Percentiles rank a stretch among this genome's conserved stretches.
These are phyloP conservation scores for Aphelenchoides besseyi DNA, from an alignment of 1,140 invertebrate species.

Conservation along the genomic window DNA sequence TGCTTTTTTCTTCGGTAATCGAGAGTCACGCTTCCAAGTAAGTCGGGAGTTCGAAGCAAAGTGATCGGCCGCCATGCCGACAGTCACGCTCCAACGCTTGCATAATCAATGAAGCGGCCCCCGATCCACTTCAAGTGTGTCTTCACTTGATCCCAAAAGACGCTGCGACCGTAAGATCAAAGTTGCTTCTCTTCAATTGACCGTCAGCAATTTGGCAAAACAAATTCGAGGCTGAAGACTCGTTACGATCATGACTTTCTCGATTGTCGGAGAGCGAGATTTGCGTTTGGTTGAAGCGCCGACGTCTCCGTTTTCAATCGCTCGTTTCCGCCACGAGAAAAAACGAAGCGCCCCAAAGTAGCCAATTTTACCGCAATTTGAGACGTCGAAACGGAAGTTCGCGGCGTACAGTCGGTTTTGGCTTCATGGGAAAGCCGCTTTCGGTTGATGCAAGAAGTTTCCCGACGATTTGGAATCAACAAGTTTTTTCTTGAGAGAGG, in stretches of 20 bases:
- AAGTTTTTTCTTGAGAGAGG: too few species aligned
- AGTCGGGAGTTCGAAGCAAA: too few species aligned
- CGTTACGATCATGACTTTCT: neutral
- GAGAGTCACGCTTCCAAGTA: neutral
- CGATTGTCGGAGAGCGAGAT: too few species aligned
- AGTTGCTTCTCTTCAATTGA: too few species aligned
- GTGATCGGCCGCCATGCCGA: too few species aligned
- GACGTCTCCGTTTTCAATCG: neutral
- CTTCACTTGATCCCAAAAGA: neutral
- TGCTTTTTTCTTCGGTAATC: neutral
- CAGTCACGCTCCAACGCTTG: too few species aligned
- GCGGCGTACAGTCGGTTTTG: neutral
- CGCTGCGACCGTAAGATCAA: too few species aligned
- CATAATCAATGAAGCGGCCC: constrained; percentile 2
- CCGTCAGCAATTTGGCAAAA: neutral
- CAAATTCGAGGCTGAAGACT: neutral
- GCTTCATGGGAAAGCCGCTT: neutral
- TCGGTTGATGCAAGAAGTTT: too few species aligned
- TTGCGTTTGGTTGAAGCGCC: neutral
- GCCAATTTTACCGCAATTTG: constrained; percentile 1
- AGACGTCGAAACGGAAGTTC: neutral
- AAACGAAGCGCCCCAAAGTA: neutral
- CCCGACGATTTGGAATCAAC: too few species aligned
- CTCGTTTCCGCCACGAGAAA: neutral
- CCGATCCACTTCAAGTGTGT: too few species aligned